phyloP scores from a whole-genome alignment of 2,113 vertebrate species.

The Ptychochromis oligacanthus region DNA sequence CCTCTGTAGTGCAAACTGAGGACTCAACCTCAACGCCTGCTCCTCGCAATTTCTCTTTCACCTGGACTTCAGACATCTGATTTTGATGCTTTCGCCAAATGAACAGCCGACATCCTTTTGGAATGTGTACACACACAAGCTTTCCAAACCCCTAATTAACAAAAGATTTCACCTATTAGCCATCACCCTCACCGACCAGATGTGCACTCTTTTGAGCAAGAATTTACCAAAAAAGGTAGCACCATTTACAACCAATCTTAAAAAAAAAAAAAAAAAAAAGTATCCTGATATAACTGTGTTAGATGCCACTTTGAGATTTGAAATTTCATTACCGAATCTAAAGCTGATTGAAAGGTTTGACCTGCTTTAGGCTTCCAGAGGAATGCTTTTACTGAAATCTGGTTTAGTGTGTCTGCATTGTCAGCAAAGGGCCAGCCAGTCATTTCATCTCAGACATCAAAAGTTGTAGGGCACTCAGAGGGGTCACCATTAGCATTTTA shows the following conservation, averaged over 20 bases:
- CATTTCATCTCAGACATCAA: constrained; percentile 29
- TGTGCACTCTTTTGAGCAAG: constrained; percentile 25
- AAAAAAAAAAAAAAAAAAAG: too few relatives aligned
- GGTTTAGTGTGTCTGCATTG: constrained; percentile 13
- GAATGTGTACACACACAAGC: not conserved
- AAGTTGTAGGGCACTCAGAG: constrained; percentile 33
- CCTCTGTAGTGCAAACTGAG: not conserved
- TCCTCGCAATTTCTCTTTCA: not conserved
- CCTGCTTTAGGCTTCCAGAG: not conserved
- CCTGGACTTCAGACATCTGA: constrained; percentile 25
- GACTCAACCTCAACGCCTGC: not conserved
- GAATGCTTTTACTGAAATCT: constrained; percentile 26
- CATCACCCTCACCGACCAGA: constrained; percentile 35
- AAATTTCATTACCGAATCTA: not conserved
- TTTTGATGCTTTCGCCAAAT: constrained; percentile 17
- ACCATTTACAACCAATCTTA: not conserved
- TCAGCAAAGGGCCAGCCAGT: constrained; percentile 16
- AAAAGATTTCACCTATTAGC: constrained; percentile 27
- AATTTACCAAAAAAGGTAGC: not conserved
- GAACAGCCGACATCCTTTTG: not conserved
- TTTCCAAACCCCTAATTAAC: constrained; percentile 46
- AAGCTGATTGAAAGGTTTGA: constrained; percentile 19
- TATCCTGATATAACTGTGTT: not conserved
- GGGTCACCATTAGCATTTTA: constrained; percentile 74
- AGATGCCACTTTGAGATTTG: not conserved